Base-by-base conservation (phyloP, 2,113 vertebrate genomes). In the Elephantulus edwardii region DNA sequence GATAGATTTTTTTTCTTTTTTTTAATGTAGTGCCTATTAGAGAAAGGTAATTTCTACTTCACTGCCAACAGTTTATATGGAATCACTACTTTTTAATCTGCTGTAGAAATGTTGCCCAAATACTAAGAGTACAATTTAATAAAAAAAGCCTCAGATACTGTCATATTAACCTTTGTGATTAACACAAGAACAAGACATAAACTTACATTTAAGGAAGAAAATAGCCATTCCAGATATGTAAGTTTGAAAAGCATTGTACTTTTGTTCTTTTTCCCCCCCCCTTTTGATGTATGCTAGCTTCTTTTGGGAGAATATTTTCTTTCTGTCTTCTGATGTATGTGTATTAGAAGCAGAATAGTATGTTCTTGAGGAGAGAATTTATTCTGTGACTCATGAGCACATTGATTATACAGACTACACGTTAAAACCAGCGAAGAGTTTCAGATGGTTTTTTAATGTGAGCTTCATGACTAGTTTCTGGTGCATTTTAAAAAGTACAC, bases 81-180 rank as follows among this genome's bases (percentile, higher is more conserved):
- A 82, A 44, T 83, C 66, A 48, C 24, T 74, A 78, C 40, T 68
- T 38, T 93, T 91, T 78, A 26, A 91, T 94, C 79, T 86, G n/a
- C 40, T 91, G 54, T 7, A 40, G 40, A 95, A 93, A 72, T 46
- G 71, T 30, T 82, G 83, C 40, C 54, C 22, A 58, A 48, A 84
- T 56, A 28, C 68, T 50, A 33, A 90, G 64, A 88, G 58, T 88
- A 79, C 35, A 72, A 28, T 76, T 91, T 72, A 88, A 10, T 86
- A 88, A 85, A 90, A 85, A 79, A 82, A 42, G 46, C 7, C 6
- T 44, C n/a, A 74, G 42, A 46, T 30, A 28, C 22, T 52, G n/a
- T 38, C 54, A 28, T 24, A n/a, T 71, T 92, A 90, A 82, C 22
- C 72, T 82, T 87, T 93, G 82, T 33, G 40, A 71, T 77, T 68